Percentiles rank a stretch among this genome's conserved stretches.
Evolutionary conservation across 2,888 invertebrate genomes (phyloP).

Genomic region (Tineola bisselliella): DNA sequence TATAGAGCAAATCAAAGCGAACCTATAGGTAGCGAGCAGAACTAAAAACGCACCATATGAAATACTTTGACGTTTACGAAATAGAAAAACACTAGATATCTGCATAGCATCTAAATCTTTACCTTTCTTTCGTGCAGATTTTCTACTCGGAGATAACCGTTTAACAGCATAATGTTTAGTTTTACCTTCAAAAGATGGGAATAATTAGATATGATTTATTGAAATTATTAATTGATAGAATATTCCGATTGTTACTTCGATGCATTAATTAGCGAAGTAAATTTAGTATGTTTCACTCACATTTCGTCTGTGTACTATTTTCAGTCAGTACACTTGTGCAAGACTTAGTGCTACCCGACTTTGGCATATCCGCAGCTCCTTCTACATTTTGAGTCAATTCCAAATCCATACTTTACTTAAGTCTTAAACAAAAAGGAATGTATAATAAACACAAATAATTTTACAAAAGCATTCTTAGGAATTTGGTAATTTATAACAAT

Average conservation of each 20-base stretch:
- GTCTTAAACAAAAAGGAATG: not conserved
- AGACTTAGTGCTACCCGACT: not conserved
- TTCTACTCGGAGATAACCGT: slow-evolving; percentile 31
- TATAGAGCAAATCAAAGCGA: too few species aligned
- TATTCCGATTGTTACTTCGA: not conserved
- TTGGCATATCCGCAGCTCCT: not conserved
- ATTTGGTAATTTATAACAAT: not conserved
- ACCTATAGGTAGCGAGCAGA: too few species aligned
- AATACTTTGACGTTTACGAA: too few species aligned
- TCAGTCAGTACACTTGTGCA: slow-evolving; percentile 20
- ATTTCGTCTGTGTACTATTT: slow-evolving; percentile 35
- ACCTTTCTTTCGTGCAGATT: slow-evolving; percentile 36
- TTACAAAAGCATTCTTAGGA: not conserved
- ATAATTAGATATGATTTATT: not conserved
- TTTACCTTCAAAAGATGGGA: slow-evolving; percentile 12
- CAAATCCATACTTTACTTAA: not conserved
- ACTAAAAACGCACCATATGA: too few species aligned
- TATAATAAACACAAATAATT: not conserved
- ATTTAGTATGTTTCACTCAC: slow-evolving; percentile 2
- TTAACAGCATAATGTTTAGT: slow-evolving; percentile 20
- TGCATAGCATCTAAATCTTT: slow-evolving; percentile 12
- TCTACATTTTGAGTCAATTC: not conserved
- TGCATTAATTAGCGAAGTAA: not conserved
- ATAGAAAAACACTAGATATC: too few species aligned
- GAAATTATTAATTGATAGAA: not conserved